Base-by-base conservation (phyloP, 2,113 vertebrate species). In the Channa maculata region DNA sequence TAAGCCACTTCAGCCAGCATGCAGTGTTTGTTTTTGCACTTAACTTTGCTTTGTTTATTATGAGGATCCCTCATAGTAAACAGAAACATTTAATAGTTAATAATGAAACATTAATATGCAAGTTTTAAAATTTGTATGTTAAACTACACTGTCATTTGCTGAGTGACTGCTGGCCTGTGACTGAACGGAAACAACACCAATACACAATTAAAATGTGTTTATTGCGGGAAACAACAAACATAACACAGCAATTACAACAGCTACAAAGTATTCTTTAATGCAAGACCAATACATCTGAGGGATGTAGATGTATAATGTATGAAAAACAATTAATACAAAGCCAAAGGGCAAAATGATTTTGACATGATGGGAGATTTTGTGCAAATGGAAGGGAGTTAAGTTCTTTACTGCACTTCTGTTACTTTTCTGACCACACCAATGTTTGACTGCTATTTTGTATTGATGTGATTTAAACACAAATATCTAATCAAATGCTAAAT, bases 151-250 rank as follows among this genome's bases (percentile, higher is more conserved):
- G 24, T 24, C 39, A 41, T 41, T 7, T 41, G 39, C 39, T 41
- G 39, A 41, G 4, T 41, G 39, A 7, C 6, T 41, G 39, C 65
- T 8, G 3, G 38, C 13, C 60, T 70, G 53, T 50, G 48, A 80
- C 79, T 68, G 45, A 82, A 82, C 5, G 78, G 62, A 82, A 85
- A 83, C 46, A 6, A 81, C 65, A 82, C 71, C 70, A 75, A 72
- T 9, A 51, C 70, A 74, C 67, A 70, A 57, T 65, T 77, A 44
- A 83, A 75, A 83, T 15, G 58, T 49, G 66, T 88, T 88, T 88
- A 83, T 85, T 88, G 51, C 72, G 58, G 69, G 58, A 81, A 59
- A 82, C 54, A 63, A 80, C 77, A 88, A 63, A 74, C 65, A 77
- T 77, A 51, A 80, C 49, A 85, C 43, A 82, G 75, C 55, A 79